Conservation (phyloP, 2,888 invertebrate genomes). For the Nipponacmea schrenckii region DNA sequence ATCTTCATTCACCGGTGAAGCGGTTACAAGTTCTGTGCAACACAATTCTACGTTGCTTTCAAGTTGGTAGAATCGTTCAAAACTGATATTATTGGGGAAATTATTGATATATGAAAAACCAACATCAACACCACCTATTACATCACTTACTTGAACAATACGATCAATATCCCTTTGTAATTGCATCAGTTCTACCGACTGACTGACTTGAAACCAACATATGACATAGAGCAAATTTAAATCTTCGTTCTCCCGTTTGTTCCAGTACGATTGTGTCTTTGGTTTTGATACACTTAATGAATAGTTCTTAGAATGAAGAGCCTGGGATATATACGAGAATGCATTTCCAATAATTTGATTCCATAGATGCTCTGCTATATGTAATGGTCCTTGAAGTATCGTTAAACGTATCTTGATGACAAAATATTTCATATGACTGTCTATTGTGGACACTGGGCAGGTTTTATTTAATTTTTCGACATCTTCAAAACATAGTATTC, state of each 20-base stretch:
- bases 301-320: background rate
- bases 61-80: background rate
- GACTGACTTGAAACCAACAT: background rate
- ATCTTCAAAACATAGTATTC: too few relatives aligned
- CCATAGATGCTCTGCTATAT: too few relatives aligned
- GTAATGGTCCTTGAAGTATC: too few relatives aligned
- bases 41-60: slow-evolving; percentile 10
- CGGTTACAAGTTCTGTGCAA: background rate
- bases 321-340: background rate
- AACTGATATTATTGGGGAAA: background rate
- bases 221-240: background rate
- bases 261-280: background rate
- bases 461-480: too few relatives aligned
- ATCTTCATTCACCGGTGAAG: background rate
- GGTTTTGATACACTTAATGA: background rate
- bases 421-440: too few relatives aligned
- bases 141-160: background rate
- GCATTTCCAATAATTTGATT: background rate
- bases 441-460: too few relatives aligned
- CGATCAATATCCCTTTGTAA: background rate
- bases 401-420: too few relatives aligned
- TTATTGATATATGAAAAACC: background rate
- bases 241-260: background rate
- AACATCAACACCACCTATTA: background rate
- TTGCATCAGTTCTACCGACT: background rate